phyloP scores from a whole-genome alignment of 1,140 invertebrate species.

The Drosophila fuyamai region DNA sequence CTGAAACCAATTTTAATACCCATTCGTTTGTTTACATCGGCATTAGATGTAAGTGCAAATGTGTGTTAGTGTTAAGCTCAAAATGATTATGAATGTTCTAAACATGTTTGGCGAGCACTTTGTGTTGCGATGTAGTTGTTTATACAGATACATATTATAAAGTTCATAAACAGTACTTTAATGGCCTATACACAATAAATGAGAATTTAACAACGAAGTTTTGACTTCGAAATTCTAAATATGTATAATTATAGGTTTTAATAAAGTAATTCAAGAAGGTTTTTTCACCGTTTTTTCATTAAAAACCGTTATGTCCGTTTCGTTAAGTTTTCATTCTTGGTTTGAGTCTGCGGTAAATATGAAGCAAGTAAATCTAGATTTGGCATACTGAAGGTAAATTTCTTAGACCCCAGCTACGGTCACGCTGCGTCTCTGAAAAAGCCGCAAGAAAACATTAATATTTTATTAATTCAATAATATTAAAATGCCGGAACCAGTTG shows the following conservation, averaged over 20 bases:
- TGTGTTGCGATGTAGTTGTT: conserved; percentile 62
- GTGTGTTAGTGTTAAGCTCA: conserved; percentile 57
- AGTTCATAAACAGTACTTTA: conserved; percentile 68
- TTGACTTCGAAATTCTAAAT: background rate
- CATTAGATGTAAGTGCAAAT: conserved; percentile 56
- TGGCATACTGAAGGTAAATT: no score
- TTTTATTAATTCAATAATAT: background rate
- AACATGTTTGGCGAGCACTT: conserved; percentile 68
- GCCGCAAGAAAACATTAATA: conserved; percentile 8
- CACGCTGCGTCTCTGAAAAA: conserved; percentile 4
- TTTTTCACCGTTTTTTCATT: no score
- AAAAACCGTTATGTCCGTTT: no score
- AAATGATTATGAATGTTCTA: conserved; percentile 66
- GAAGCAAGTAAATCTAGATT: no score
- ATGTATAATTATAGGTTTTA: no score
- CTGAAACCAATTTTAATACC: conserved; percentile 39
- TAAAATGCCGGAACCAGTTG: conserved; percentile 14
- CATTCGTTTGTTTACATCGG: conserved; percentile 33
- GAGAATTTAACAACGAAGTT: conserved; percentile 56
- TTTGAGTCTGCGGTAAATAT: background rate
- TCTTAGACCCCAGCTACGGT: background rate
- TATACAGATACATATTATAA: conserved; percentile 67
- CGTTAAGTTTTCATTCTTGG: background rate
- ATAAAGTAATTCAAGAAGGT: no score
- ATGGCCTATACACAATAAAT: conserved; percentile 72